Evolutionary conservation across 2,888 invertebrate genomes (phyloP), one percentile per base, ranked within the genome.

Genomic region (Bellardia pandia): DNA sequence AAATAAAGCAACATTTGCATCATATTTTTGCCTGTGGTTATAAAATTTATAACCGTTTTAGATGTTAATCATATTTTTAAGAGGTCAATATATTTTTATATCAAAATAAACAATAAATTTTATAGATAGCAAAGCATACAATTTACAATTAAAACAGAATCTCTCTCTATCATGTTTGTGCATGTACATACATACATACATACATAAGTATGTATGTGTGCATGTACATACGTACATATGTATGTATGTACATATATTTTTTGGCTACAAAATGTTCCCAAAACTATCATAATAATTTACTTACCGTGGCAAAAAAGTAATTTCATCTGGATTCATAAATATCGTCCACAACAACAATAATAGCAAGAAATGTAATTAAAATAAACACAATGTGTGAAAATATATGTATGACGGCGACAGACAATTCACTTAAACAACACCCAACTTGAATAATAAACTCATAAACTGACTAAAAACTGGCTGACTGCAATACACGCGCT

Each of bases 261-360:
- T 74, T 16, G 74, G 16, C 14, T 7, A n/a, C n/a, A n/a, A 75
- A 60, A 75, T 23, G 2, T 71, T 23, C 37, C 53, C 42, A 40
- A 56, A 72, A 75, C 64, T 23, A 66, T 23, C 3, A 74, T 68
- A 23, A 74, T 68, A 23, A 58, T 71, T 75, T 68, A 90, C 91
- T 91, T 86, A 91, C 91, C 91, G 91, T 83, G 91, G 91, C 89
- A 91, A 89, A 90, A 91, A 91, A 75, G 91, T 91, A 88, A 91
- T 91, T 90, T 91, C 91, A 90, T 91, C 91, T 84, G 91, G 90
- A 89, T 89, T 90, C 91, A 91, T 91, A 90, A 87, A 87, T 87
- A 87, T 82, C 30, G 64, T 75, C 58, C 75, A 75, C 56, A 87
- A 82, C 68, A 80, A 51, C 56, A 76, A 30, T 45, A 60, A 88